Conservation (phyloP, 1,140 invertebrate species). For the Megalopta genalis region DNA sequence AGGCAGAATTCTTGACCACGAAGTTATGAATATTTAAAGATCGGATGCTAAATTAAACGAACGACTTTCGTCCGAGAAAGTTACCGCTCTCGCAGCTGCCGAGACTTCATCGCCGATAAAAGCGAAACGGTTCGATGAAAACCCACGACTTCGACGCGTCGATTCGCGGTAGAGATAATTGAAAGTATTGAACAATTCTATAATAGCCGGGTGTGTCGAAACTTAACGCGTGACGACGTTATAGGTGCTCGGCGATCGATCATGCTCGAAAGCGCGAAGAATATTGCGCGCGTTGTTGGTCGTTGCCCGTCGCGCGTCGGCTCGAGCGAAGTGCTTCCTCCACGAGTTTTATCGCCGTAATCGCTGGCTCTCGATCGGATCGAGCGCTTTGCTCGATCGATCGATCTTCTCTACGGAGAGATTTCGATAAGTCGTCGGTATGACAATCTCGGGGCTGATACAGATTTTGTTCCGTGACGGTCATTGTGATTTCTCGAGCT, state of each 20-base stretch:
- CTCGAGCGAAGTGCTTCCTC: constrained; percentile 24
- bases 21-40: too few relatives aligned
- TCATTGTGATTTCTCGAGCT: neutral
- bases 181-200: neutral
- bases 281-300: constrained; percentile 12
- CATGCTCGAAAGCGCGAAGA: constrained; percentile 37
- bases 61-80: neutral
- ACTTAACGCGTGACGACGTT: constrained; percentile 27
- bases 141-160: neutral
- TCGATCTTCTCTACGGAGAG: constrained; percentile 51
- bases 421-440: constrained; percentile 55
- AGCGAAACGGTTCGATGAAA: neutral
- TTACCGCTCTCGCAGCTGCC: neutral
- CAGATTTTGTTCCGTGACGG: constrained; percentile 28
- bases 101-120: too few relatives aligned
- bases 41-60: too few relatives aligned
- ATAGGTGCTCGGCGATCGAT: constrained; percentile 43
- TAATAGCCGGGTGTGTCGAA: constrained; percentile 7
- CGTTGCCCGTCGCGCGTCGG: constrained; percentile 6
- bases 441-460: constrained; percentile 36
- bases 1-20: too few relatives aligned
- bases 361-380: constrained; percentile 39
- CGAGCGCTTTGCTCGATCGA: neutral
- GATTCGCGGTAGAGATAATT: neutral
- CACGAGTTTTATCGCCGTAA: constrained; percentile 46